Conservation (phyloP, 2,113 vertebrate species). For the Lipotes vexillifer region DNA sequence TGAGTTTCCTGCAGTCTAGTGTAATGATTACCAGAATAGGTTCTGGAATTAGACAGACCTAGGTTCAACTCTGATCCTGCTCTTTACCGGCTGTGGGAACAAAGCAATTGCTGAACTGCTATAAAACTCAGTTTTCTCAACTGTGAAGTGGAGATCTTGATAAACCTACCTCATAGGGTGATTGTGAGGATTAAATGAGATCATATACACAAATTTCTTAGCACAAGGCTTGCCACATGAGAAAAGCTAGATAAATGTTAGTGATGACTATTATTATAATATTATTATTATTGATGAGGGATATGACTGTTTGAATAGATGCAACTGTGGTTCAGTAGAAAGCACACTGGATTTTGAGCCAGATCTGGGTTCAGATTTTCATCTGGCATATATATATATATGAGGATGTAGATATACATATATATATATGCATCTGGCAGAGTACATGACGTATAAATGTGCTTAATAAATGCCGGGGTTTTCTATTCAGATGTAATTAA, state of each 20-base stretch:
- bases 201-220: neutral
- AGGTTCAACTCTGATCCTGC: neutral
- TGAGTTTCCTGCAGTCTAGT: neutral
- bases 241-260: neutral
- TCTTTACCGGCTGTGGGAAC: neutral
- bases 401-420: too few relatives aligned
- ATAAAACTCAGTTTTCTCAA: neutral
- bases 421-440: too few relatives aligned
- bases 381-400: too few relatives aligned
- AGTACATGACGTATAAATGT: neutral
- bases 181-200: neutral
- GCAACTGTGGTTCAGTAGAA: neutral
- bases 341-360: neutral
- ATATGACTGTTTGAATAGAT: neutral
- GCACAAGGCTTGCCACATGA: neutral
- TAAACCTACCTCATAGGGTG: neutral
- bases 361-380: neutral
- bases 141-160: neutral
- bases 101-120: neutral
- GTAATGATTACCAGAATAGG: neutral
- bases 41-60: neutral
- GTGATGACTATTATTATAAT: neutral
- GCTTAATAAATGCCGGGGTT: neutral
- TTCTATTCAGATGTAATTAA: neutral
- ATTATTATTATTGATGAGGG: neutral